Evolutionary conservation across 2,797 vertebrate genomes (phyloP), one percentile per base, ranked within the genome.

Genomic region (Sciurus carolinensis): DNA sequence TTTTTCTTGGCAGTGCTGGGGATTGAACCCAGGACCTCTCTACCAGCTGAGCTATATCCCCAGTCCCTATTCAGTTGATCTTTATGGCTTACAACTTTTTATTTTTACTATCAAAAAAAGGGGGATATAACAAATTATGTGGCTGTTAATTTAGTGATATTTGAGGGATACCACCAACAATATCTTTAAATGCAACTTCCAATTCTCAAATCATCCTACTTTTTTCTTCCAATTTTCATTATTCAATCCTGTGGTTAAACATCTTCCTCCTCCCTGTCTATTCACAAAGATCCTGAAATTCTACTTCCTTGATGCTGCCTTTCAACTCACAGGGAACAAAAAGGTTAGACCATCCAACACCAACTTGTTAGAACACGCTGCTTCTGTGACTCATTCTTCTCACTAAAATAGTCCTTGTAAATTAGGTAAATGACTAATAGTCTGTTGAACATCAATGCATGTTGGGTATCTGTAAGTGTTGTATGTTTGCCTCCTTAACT

Each of bases 31-130:
- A 39, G 39, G 4, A 5, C 39, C 39, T 39, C 39, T 39, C 39
- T 39, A 39, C 39, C 39, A 39, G 39, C 39, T 39, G 39, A 39
- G 39, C 39, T 39, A 39, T 39, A 39, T 39, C 39, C 39, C 39
- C 39, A 39, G 39, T 39, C 39, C 39, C 89, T 92, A 85, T 33
- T 95, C 42, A 81, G 62, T 47, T 47, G 44, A 80, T 36, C 57
- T 72, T 90, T 64, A 96, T 30, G 71, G 75, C 39, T 91, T 66
- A 54, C 30, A 89, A 76, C 54, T 95, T 4, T 83, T 91, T 76
- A 87, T 73, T 96, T n/a, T 89, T 67, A 93, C 66, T 59, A 24
- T 77, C 64, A 92, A 36, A 95, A 62, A 57, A 82, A 82, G 57
- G 22, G 92, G 62, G 20, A 66, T 52, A 20, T 73, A 79, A 36